Evolutionary conservation across 2,888 invertebrate species (phyloP).

Genomic region (Hanleya hanleyi): DNA sequence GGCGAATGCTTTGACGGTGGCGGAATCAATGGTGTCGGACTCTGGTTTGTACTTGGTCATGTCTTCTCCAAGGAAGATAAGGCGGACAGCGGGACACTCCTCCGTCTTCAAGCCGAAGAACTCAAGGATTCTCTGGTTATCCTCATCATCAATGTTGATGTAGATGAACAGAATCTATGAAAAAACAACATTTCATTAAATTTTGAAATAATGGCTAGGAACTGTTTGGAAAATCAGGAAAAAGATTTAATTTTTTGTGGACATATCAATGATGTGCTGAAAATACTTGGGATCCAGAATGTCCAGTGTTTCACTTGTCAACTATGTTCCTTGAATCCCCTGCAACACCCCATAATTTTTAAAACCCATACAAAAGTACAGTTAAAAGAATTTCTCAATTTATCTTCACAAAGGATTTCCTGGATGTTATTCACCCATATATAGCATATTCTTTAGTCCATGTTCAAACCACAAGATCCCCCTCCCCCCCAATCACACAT

Average conservation of each 20-base stretch:
- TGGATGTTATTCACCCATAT: no score
- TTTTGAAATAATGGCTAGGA: neutral
- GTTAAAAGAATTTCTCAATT: no score
- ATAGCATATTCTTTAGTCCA: no score
- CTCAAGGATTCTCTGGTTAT: conserved; percentile 97
- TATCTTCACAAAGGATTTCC: no score
- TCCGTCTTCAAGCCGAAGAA: conserved; percentile 99
- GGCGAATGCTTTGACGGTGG: conserved; percentile 85
- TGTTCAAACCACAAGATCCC: no score
- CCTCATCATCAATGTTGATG: conserved; percentile 95
- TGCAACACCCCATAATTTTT: neutral
- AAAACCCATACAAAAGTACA: no score
- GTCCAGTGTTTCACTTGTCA: neutral
- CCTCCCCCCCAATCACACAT: no score
- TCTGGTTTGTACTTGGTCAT: conserved; percentile 86
- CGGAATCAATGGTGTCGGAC: conserved; percentile 78
- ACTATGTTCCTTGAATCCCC: neutral
- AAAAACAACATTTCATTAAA: conserved; percentile 12
- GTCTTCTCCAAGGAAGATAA: conserved; percentile 92
- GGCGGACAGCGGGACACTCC: conserved; percentile 82
- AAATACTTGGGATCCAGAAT: no score
- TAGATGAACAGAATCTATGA: conserved; percentile 90
- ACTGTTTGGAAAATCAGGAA: no score
- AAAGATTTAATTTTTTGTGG: no score
- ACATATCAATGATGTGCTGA: no score